Evolutionary conservation across 2,113 vertebrate genomes (phyloP).

Genomic region (Beaufortia kweichowensis): DNA sequence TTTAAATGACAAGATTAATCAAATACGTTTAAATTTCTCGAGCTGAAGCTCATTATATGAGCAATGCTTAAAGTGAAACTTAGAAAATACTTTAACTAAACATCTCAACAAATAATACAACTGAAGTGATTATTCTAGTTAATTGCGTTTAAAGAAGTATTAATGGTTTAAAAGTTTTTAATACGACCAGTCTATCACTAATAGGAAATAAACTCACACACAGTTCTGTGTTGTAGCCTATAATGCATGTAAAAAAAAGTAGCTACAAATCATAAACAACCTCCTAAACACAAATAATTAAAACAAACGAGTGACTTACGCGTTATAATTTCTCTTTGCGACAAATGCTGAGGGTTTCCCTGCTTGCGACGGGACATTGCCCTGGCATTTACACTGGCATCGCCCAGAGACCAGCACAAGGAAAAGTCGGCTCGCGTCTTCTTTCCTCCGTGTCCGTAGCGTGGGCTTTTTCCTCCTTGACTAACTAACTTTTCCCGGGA

Average conservation of each 20-base stretch:
- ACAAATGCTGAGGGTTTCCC: constrained; percentile 99
- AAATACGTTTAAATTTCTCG: neutral
- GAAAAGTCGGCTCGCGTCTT: constrained; percentile 75
- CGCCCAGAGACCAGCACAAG: constrained; percentile 90
- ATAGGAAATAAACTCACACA: neutral
- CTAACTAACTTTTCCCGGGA: constrained; percentile 60
- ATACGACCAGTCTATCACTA: neutral
- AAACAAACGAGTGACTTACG: constrained; percentile 78
- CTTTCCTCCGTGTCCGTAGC: constrained; percentile 63
- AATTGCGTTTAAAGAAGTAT: neutral
- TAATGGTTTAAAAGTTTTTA: neutral
- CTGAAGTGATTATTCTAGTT: neutral
- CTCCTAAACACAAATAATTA: constrained; percentile 7
- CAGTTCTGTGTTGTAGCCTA: neutral
- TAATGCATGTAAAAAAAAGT: neutral
- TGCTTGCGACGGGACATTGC: constrained; percentile 99
- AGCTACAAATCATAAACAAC: neutral
- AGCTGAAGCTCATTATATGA: neutral
- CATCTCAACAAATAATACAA: neutral
- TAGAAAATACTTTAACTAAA: neutral
- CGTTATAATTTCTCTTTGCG: constrained; percentile 92
- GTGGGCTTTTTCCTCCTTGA: constrained; percentile 52
- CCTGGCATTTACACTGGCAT: constrained; percentile 98
- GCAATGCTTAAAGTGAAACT: neutral
- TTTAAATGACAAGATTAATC: too few relatives aligned